Conservation (phyloP, 1,140 invertebrate species). For the Caerostris extrusa region DNA sequence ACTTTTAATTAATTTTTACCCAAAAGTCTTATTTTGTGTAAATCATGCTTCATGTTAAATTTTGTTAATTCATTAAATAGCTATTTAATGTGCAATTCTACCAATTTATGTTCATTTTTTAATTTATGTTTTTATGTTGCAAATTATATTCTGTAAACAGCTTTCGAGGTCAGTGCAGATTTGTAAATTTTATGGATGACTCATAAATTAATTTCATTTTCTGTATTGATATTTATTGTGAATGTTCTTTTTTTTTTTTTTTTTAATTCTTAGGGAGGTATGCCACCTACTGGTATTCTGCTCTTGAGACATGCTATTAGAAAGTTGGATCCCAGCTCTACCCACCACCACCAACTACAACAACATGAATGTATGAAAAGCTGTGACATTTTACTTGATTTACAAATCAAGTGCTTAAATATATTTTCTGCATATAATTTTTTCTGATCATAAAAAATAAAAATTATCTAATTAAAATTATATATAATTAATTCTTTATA, state of each 20-base stretch:
- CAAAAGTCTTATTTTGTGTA: too few species aligned
- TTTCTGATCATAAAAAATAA: too few species aligned
- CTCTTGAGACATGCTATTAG: constrained; percentile 52
- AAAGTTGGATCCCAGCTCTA: constrained; percentile 2
- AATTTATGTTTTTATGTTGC: neutral
- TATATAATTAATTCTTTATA: too few species aligned
- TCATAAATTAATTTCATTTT: neutral
- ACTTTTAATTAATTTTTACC: too few species aligned
- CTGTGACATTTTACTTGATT: neutral
- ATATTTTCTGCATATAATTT: too few species aligned
- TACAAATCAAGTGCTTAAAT: too few species aligned
- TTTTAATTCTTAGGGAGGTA: constrained; percentile 60
- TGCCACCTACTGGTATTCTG: constrained; percentile 59
- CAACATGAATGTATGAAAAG: neutral
- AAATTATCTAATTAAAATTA: too few species aligned
- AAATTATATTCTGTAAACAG: neutral
- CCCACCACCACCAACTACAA: neutral
- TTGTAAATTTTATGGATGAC: neutral
- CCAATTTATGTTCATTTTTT: neutral
- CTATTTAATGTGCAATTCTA: neutral
- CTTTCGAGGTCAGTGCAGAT: neutral
- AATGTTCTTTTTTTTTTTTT: neutral
- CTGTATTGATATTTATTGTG: neutral
- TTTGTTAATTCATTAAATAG: too few species aligned
- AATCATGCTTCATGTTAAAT: too few species aligned